Evolutionary conservation across 2,888 invertebrate species (phyloP).

Genomic region (Archips xylosteana): DNA sequence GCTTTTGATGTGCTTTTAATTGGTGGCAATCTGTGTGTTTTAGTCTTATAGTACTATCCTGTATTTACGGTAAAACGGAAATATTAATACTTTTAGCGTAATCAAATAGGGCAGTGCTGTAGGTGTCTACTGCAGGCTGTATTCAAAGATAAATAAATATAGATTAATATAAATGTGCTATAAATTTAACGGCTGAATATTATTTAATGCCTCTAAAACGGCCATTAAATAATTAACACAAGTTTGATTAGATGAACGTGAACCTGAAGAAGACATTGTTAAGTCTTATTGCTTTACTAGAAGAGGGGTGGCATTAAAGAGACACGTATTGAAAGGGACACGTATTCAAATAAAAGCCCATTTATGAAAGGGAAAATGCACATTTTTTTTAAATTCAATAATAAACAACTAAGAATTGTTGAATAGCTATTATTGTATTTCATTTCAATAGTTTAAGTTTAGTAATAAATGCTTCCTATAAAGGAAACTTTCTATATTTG

Average conservation of each 20-base stretch:
- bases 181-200: no score
- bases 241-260: background rate
- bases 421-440: no score
- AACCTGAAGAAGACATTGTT: background rate
- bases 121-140: background rate
- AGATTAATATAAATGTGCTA: background rate
- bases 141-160: background rate
- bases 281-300: background rate
- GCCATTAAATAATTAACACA: background rate
- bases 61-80: background rate
- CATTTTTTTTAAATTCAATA: no score
- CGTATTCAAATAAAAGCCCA: no score
- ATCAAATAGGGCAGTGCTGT: background rate
- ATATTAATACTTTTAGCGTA: background rate
- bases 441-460: no score
- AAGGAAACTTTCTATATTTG: no score
- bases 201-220: no score
- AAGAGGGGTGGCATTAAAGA: no score
- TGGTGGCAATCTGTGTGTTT: background rate
- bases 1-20: constrained; percentile 1
- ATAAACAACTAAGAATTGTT: no score
- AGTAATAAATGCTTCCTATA: no score
- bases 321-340: no score
- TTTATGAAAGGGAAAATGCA: no score
- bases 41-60: background rate